These are phyloP conservation scores for Nasua narica DNA, from an alignment of 2,797 vertebrate genomes.

Conservation along the genomic window DNA sequence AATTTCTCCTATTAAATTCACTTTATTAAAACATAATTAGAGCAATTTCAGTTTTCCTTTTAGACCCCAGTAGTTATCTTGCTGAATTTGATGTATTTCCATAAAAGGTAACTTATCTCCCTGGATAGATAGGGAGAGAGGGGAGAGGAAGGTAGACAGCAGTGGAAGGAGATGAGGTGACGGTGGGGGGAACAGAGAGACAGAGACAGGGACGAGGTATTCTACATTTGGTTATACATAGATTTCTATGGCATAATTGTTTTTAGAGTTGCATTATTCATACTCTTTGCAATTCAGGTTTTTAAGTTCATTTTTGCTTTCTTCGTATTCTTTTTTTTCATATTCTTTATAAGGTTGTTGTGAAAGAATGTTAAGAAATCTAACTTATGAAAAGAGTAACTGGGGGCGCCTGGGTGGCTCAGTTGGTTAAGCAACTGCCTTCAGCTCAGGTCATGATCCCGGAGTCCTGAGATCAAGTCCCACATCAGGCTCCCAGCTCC, in stretches of 20 bases:
- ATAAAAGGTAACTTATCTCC: not conserved
- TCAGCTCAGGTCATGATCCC: too few species aligned
- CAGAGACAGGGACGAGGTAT: not conserved
- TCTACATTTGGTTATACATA: not conserved
- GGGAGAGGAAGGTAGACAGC: not conserved
- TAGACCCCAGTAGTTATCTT: not conserved
- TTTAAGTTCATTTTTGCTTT: constrained; percentile 13
- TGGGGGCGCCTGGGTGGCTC: too few species aligned
- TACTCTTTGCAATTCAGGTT: not conserved
- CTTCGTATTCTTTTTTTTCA: not conserved
- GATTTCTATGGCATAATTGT: not conserved
- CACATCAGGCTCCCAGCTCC: too few species aligned
- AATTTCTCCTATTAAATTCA: not conserved
- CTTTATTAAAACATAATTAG: not conserved
- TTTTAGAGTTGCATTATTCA: not conserved
- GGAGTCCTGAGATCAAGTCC: too few species aligned
- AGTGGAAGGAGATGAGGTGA: not conserved
- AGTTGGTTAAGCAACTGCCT: too few species aligned
- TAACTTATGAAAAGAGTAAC: not conserved
- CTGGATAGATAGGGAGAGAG: not conserved
- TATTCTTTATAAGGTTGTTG: not conserved
- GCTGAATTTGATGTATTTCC: not conserved
- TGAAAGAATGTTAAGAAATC: not conserved
- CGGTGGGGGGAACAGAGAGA: not conserved
- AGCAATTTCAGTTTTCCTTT: not conserved